Evolutionary conservation across 2,797 vertebrate genomes (phyloP), one percentile per base, ranked within the genome.

Genomic region (Bradypodion ventrale): DNA sequence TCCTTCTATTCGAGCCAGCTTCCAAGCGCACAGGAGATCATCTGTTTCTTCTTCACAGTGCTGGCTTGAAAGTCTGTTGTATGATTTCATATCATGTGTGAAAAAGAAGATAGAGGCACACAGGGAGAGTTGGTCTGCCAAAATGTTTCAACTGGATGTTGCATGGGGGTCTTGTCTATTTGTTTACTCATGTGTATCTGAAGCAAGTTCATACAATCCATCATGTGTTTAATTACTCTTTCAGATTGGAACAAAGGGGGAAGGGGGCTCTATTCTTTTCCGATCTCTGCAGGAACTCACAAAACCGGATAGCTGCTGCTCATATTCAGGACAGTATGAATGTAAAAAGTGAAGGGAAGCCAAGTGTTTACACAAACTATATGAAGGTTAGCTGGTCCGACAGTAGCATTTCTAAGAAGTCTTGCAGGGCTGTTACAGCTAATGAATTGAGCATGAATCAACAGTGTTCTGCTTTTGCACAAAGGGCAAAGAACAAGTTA

Each of bases 1-100:
- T 90, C 76, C 68, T 62, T 76, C 35, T 52, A 90, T 85, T 63
- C 68, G 0, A 85, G 62, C 7, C 32, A n/a, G 3, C 69, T 88
- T 89, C 85, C 59, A 63, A 69, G 49, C 10, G 52, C 70, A 72
- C 63, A 56, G 56, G 16, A 77, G 37, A 84, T 81, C 59, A 66
- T 87, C 78, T 87, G 82, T 79, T 81, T 86, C 86, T 90, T 87
- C 56, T 83, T 86, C 72, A 23, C 32, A 85, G 44, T 42, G 29
- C 75, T 91, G 52, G 78, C 80, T 62, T 75, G 42, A 44, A 69
- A 60, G 83, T 87, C 89, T 87, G 44, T 29, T 37, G 78, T 62
- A 75, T 1, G 9, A 77, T 75, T 44, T 66, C 70, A 79, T 81
- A 84, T 89, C 80, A 89, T 84, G 44, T 0, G 0, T 72, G 40